These are phyloP conservation scores for Heliangelus exortis DNA, from an alignment of 2,797 vertebrate genomes.

Conservation along the genomic window DNA sequence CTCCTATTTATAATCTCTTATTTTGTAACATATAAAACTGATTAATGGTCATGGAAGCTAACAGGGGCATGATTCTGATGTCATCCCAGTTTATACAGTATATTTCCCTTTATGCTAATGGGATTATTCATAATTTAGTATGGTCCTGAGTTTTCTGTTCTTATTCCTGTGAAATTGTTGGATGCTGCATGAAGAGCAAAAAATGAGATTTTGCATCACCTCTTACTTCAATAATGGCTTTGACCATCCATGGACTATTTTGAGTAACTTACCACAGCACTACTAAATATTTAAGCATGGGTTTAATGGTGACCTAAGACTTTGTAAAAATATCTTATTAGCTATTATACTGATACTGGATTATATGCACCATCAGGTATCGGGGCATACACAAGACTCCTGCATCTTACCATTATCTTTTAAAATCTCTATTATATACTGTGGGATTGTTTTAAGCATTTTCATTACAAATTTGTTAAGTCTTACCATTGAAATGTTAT, in stretches of 20 bases:
- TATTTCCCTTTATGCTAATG: neutral
- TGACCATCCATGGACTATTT: neutral
- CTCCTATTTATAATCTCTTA: neutral
- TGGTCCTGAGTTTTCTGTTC: neutral
- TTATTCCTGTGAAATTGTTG: neutral
- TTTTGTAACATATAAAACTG: neutral
- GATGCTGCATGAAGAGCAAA: neutral
- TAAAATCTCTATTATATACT: neutral
- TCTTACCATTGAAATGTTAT: neutral
- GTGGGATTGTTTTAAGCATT: neutral
- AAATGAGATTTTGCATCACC: neutral
- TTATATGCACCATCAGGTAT: neutral
- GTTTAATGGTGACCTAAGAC: neutral
- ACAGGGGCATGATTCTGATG: neutral
- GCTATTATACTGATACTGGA: neutral
- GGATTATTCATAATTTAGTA: neutral
- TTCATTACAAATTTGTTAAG: neutral
- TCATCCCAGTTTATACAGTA: neutral
- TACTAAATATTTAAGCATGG: neutral
- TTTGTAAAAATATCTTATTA: neutral
- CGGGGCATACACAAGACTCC: neutral
- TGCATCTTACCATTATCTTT: neutral
- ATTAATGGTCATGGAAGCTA: neutral
- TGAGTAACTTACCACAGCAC: neutral
- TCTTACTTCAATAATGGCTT: neutral